These are phyloP conservation scores for Diachrysia chrysitis DNA, from an alignment of 2,888 invertebrate species.

Conservation along the genomic window DNA sequence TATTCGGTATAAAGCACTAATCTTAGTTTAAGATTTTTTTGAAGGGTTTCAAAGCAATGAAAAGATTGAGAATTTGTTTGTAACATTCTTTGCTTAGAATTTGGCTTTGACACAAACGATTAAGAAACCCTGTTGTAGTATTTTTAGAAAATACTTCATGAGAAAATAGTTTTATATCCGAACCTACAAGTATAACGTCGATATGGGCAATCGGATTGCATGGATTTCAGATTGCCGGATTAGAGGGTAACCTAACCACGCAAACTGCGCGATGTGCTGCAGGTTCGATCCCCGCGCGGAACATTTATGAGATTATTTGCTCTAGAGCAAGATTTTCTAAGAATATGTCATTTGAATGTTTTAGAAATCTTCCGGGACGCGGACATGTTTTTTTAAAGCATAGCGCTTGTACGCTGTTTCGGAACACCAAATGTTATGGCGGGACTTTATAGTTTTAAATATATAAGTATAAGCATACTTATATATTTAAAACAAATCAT, in stretches of 20 bases:
- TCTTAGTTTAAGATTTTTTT: neutral
- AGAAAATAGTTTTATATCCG: neutral
- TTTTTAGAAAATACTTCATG: neutral
- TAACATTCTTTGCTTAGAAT: neutral
- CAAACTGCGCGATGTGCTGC: neutral
- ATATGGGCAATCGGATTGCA: neutral
- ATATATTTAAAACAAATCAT: no score
- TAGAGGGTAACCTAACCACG: neutral
- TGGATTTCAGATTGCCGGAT: no score
- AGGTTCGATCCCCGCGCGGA: neutral
- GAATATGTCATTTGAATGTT: no score
- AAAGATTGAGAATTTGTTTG: slow-evolving; percentile 2
- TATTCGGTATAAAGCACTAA: neutral
- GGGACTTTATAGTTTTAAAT: no score
- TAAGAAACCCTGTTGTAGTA: neutral
- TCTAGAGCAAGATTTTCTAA: no score
- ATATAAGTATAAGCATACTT: no score
- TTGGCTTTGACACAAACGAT: neutral
- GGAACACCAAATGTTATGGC: no score
- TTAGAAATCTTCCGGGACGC: no score
- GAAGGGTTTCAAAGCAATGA: neutral
- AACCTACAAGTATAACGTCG: neutral
- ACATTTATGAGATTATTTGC: no score
- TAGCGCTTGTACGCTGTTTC: no score
- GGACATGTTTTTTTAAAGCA: no score